These are phyloP conservation scores for Sinocyclocheilus anophthalmus DNA, from an alignment of 2,113 vertebrate species.

Conservation along the genomic window DNA sequence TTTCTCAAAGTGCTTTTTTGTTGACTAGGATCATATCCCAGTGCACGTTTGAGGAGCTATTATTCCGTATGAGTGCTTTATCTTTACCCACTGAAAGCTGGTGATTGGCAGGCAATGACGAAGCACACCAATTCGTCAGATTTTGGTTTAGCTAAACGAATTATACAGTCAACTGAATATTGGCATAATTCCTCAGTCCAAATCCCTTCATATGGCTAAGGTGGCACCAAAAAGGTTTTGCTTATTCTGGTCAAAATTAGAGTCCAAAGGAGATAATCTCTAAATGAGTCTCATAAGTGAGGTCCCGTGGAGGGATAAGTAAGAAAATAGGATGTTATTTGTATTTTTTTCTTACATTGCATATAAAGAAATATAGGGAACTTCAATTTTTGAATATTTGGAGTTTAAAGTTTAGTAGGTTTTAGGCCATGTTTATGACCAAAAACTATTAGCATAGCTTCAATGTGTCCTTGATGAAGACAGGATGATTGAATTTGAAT, in stretches of 20 bases:
- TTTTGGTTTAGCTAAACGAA: neutral
- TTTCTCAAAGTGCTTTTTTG: conserved; percentile 42
- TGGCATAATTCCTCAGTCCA: neutral
- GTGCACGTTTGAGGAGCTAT: conserved; percentile 2
- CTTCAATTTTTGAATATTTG: neutral
- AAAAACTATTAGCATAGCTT: neutral
- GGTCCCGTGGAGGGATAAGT: neutral
- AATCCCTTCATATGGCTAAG: neutral
- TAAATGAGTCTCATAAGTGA: neutral
- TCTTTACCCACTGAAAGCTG: conserved; percentile 15
- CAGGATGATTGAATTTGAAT: too few species aligned
- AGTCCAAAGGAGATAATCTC: neutral
- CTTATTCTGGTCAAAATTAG: neutral
- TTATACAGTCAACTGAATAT: neutral
- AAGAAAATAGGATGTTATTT: neutral
- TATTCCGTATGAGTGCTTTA: conserved; percentile 17
- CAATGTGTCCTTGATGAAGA: neutral
- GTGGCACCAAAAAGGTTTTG: neutral
- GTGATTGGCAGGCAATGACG: conserved; percentile 18
- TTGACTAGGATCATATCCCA: conserved; percentile 37
- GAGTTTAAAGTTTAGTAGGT: neutral
- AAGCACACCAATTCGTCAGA: neutral
- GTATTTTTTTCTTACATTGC: neutral
- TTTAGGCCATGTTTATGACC: neutral
- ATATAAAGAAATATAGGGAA: neutral